A percentile compares a stretch with the other conserved stretches of the same genome.
Conservation (phyloP, 2,797 vertebrate species). For the Pterois miles region DNA sequence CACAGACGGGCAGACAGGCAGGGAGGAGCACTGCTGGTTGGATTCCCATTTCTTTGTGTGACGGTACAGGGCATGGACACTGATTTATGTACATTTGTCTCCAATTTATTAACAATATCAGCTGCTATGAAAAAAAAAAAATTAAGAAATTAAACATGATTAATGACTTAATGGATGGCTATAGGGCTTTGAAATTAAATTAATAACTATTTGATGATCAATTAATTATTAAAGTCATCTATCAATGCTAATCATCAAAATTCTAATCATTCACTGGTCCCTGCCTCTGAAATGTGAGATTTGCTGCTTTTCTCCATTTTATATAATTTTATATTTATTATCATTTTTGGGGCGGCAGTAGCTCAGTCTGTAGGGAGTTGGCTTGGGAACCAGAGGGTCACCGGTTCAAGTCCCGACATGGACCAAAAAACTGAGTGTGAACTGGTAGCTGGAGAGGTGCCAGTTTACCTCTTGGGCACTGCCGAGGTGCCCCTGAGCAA, state of each 20-base stretch:
- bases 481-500: no score
- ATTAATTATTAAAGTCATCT: neutral
- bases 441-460: no score
- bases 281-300: neutral
- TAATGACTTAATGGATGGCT: neutral
- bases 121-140: neutral
- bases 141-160: neutral
- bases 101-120: neutral
- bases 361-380: no score
- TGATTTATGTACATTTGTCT: neutral
- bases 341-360: no score
- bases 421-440: no score
- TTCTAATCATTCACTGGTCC: neutral
- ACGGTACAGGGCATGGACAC: neutral
- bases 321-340: no score
- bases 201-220: neutral
- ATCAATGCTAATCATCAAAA: neutral
- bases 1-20: conserved; percentile 32
- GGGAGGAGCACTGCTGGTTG: conserved; percentile 24
- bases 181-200: neutral
- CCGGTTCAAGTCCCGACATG: no score
- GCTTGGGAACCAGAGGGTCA: no score
- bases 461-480: no score
- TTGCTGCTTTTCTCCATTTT: neutral
- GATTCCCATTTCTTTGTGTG: conserved; percentile 23